Evolutionary conservation across 2,888 invertebrate species (phyloP), one percentile per base, ranked within the genome.

Genomic region (Tetropium fuscum): DNA sequence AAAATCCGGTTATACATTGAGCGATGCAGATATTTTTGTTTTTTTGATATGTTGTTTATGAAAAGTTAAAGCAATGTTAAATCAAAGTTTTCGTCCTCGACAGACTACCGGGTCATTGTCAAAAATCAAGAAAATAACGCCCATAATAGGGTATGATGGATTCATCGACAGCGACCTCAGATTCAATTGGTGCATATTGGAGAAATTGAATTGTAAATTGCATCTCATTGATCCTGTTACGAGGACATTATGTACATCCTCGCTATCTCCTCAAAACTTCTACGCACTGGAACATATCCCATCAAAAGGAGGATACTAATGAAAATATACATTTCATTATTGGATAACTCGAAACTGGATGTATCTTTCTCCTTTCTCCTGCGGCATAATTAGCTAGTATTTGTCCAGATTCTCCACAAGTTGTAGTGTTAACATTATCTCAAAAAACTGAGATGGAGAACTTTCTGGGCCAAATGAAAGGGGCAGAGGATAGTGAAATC

Each of bases 81-180:
- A n/a, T n/a, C n/a, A n/a, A n/a, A n/a, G n/a, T n/a, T n/a, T n/a
- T n/a, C n/a, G n/a, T n/a, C n/a, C n/a, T n/a, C n/a, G n/a, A n/a
- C n/a, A n/a, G n/a, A n/a, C n/a, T n/a, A n/a, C n/a, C n/a, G n/a
- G n/a, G n/a, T n/a, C n/a, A n/a, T n/a, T n/a, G n/a, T n/a, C n/a
- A n/a, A n/a, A n/a, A n/a, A n/a, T n/a, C n/a, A n/a, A n/a, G n/a
- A n/a, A n/a, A n/a, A 20, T 45, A 13, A 8, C 44, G 11, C 5
- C 44, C 27, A 25, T 25, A 45, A 45, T 45, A 45, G n/a, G 45
- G 45, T 30, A 45, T 27, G 30, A 45, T 45, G 18, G 45, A 45
- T 16, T 45, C 45, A 16, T 45, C 45, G 3, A 30, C 32, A 27
- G 45, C 25, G 13, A 45, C 16, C 18, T 30, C n/a, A 30, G 45